Percentiles rank a stretch among this genome's conserved stretches.
Evolutionary conservation across 2,797 vertebrate species (phyloP).

Genomic region (Gymnopithys bicolor): DNA sequence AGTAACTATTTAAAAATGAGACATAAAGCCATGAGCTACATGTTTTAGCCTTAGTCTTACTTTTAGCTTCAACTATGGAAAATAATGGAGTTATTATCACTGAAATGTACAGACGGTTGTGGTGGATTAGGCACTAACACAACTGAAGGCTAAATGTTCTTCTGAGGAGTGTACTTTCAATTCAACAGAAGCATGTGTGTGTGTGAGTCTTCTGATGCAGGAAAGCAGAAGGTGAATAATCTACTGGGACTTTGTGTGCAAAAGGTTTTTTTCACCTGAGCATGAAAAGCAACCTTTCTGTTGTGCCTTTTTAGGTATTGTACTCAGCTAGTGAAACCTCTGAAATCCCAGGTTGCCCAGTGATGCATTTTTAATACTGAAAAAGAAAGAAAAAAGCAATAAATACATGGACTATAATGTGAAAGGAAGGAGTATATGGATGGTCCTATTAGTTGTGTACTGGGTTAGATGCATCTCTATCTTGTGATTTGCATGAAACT

Average conservation of each 20-base stretch:
- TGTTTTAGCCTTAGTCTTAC: background rate
- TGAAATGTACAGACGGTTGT: background rate
- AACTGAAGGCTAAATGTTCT: background rate
- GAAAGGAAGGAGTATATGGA: background rate
- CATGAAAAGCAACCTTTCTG: background rate
- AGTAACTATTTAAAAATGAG: background rate
- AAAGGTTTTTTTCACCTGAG: background rate
- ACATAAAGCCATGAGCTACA: accelerated
- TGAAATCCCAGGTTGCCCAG: background rate
- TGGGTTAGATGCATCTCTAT: background rate
- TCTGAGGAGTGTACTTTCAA: background rate
- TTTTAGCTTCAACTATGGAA: background rate
- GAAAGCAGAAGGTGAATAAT: background rate
- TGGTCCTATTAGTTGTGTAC: background rate
- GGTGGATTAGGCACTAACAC: background rate
- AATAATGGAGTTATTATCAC: background rate
- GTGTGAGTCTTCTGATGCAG: background rate
- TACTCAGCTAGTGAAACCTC: background rate
- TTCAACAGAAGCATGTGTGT: accelerated
- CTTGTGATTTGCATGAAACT: background rate
- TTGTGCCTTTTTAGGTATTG: background rate
- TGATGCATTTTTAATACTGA: background rate
- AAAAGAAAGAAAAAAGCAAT: background rate
- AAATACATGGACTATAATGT: background rate
- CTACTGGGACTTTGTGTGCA: background rate